These are phyloP conservation scores for Coilia nasus DNA, from an alignment of 2,797 vertebrate genomes.

Conservation along the genomic window DNA sequence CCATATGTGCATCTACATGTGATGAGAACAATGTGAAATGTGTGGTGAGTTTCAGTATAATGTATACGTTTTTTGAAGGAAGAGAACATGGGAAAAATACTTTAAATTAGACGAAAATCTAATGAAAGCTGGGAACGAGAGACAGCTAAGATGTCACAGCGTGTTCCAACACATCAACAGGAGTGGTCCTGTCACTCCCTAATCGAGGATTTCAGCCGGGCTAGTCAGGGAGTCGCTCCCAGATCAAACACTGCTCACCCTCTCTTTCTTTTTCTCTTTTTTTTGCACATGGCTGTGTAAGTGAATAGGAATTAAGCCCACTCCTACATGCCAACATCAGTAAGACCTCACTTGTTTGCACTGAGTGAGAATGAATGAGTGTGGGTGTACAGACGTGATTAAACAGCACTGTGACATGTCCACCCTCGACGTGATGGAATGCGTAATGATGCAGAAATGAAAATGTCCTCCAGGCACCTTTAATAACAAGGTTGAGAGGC, in stretches of 20 bases:
- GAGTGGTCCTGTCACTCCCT: slow-evolving; percentile 52
- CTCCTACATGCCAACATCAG: not conserved
- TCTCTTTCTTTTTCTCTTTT: slow-evolving; percentile 30
- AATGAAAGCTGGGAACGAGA: slow-evolving; percentile 24
- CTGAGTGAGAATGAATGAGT: slow-evolving; percentile 6
- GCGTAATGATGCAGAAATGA: slow-evolving; percentile 7
- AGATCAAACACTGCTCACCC: slow-evolving; percentile 54
- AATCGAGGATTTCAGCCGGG: slow-evolving; percentile 31
- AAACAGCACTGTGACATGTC: not conserved
- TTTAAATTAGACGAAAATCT: slow-evolving; percentile 29
- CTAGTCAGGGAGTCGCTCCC: slow-evolving; percentile 36
- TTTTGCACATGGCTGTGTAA: not conserved
- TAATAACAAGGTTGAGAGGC: not conserved
- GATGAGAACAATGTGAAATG: too few species aligned
- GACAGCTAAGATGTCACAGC: slow-evolving; percentile 21
- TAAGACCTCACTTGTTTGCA: not conserved
- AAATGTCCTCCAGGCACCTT: not conserved
- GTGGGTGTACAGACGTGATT: not conserved
- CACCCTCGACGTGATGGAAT: not conserved
- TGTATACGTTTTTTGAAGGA: not conserved
- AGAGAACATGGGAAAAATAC: not conserved
- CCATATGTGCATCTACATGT: not conserved
- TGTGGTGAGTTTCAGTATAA: not conserved
- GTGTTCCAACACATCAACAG: slow-evolving; percentile 57
- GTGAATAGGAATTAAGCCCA: not conserved